Conservation (phyloP, 2,888 invertebrate species). For the Leptinotarsa rubiginosa region DNA sequence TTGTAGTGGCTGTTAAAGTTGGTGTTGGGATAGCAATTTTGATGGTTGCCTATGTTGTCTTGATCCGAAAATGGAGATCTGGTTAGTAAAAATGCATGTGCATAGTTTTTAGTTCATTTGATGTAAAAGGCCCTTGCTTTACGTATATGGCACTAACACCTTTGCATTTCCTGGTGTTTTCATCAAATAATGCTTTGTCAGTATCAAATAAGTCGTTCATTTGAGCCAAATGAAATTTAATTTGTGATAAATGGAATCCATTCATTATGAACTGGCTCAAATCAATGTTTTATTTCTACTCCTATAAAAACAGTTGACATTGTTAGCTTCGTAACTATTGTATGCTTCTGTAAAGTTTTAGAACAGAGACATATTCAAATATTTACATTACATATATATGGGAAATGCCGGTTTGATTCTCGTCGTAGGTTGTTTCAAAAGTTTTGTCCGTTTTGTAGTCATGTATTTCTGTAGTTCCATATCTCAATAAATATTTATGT, state of each 20-base stretch:
- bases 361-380: no score
- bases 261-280: background rate
- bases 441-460: no score
- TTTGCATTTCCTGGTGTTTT: constrained; percentile 64
- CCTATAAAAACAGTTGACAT: no score
- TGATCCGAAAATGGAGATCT: constrained; percentile 81
- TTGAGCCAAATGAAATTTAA: background rate
- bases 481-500: no score
- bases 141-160: constrained; percentile 58
- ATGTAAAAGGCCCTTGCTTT: constrained; percentile 31
- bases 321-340: no score
- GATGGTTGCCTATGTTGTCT: constrained; percentile 86
- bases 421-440: no score
- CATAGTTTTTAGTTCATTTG: constrained; percentile 33
- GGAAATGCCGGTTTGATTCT: no score
- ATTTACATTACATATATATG: no score
- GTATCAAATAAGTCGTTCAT: background rate
- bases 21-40: constrained; percentile 86
- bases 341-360: no score
- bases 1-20: constrained; percentile 90
- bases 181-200: constrained; percentile 24
- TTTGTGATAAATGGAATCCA: background rate
- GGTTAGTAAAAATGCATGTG: constrained; percentile 72
- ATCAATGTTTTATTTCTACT: background rate
- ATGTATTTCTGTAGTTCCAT: no score